A percentile compares a stretch with the other conserved stretches of the same genome.
Evolutionary conservation across 2,888 invertebrate species (phyloP).

Genomic region (Lasioglossum morio): DNA sequence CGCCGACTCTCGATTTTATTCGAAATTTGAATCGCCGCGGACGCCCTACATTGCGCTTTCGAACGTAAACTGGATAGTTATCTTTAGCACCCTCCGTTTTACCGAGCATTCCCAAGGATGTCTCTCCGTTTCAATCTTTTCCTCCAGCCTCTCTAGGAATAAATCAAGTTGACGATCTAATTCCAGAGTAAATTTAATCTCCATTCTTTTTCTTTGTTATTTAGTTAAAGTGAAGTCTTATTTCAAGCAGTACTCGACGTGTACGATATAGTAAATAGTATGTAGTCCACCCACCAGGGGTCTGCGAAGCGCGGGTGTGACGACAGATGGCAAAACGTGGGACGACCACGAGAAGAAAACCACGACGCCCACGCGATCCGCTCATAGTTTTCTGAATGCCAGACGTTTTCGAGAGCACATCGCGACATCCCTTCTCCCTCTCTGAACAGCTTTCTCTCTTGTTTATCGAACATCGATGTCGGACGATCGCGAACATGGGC

Average conservation of each 20-base stretch:
- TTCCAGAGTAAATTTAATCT: too few relatives aligned
- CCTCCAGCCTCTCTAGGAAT: background rate
- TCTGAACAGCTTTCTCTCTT: slow-evolving; percentile 15
- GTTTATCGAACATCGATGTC: slow-evolving; percentile 39
- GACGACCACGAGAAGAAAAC: slow-evolving; percentile 62
- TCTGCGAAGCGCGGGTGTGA: slow-evolving; percentile 60
- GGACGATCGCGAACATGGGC: slow-evolving; percentile 39
- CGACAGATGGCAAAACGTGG: slow-evolving; percentile 65
- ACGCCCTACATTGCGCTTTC: background rate
- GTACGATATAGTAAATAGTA: slow-evolving; percentile 36
- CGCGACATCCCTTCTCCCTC: slow-evolving; percentile 11
- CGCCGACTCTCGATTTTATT: background rate
- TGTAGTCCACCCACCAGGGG: slow-evolving; percentile 45
- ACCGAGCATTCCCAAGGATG: background rate
- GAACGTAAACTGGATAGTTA: background rate
- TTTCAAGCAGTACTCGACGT: slow-evolving; percentile 17
- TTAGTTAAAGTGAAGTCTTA: background rate
- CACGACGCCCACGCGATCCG: slow-evolving; percentile 52
- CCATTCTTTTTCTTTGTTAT: background rate
- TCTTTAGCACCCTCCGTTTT: background rate
- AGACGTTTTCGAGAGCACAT: slow-evolving; percentile 42
- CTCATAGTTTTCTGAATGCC: slow-evolving; percentile 47
- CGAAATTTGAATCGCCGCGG: background rate
- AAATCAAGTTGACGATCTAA: background rate
- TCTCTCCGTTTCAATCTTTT: too few relatives aligned